A percentile compares a stretch with the other conserved stretches of the same genome.
These are phyloP conservation scores for Phylloscopus trochilus DNA, from an alignment of 2,113 vertebrate species.

Conservation along the genomic window DNA sequence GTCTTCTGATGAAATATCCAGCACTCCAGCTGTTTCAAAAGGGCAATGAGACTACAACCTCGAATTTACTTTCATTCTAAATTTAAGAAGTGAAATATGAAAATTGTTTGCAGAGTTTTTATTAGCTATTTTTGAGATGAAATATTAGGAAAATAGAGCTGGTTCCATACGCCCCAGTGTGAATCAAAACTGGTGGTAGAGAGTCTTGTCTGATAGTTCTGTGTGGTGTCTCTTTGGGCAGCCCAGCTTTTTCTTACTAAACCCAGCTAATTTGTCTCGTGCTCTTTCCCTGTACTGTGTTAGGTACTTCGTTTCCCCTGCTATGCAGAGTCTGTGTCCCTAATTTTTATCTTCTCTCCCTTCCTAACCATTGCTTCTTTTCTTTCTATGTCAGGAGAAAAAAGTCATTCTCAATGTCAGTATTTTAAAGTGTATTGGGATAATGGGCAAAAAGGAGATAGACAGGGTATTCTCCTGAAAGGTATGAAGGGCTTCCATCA, in stretches of 20 bases:
- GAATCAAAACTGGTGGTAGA: background rate
- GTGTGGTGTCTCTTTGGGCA: background rate
- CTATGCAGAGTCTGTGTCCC: constrained; percentile 40
- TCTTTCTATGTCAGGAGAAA: constrained; percentile 67
- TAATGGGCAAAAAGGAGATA: constrained; percentile 67
- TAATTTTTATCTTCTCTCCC: constrained; percentile 47
- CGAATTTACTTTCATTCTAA: background rate
- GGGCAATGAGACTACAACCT: background rate
- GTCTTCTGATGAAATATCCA: background rate
- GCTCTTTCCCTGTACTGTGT: constrained; percentile 14
- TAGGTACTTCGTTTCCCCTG: constrained; percentile 20
- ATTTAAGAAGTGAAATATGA: background rate
- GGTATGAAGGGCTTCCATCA: constrained; percentile 61
- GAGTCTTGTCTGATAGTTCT: background rate
- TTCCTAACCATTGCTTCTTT: constrained; percentile 62
- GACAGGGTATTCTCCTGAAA: constrained; percentile 66
- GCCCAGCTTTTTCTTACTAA: background rate
- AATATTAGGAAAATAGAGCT: background rate
- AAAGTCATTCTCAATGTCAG: constrained; percentile 65
- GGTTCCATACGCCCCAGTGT: background rate
- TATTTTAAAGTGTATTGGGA: constrained; percentile 66
- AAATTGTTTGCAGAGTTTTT: background rate
- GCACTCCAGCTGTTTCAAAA: background rate
- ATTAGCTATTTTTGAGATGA: background rate
- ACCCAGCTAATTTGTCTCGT: constrained; percentile 9